Evolutionary conservation across 2,797 vertebrate species (phyloP).

Genomic region (Semaprochilodus insignis): DNA sequence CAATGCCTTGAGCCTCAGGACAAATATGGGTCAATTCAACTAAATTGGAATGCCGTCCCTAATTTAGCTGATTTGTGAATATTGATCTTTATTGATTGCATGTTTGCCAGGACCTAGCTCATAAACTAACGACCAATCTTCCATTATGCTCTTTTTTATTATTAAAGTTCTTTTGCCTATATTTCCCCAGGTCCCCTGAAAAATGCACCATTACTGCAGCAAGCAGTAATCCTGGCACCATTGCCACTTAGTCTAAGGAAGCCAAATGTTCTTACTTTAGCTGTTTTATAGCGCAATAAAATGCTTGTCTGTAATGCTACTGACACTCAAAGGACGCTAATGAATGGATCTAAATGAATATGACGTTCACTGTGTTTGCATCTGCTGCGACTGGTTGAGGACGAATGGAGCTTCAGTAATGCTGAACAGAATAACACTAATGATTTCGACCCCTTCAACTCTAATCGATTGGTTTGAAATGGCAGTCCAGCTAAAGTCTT

Average conservation of each 20-base stretch:
- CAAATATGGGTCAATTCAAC: not conserved
- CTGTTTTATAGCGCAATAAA: constrained; percentile 19
- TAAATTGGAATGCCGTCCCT: not conserved
- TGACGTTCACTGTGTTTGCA: not conserved
- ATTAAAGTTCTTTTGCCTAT: not conserved
- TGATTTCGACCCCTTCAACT: not conserved
- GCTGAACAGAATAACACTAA: not conserved
- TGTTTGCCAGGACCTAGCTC: not conserved
- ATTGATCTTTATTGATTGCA: constrained; percentile 11
- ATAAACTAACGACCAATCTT: constrained; percentile 11
- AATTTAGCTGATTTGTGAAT: constrained; percentile 1
- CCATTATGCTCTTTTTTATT: not conserved
- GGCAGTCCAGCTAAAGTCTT: too few species aligned
- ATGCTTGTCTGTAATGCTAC: constrained; percentile 1
- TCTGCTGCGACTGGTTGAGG: not conserved
- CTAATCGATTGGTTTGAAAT: too few species aligned
- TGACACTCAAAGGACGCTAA: constrained; percentile 19
- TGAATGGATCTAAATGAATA: constrained; percentile 24
- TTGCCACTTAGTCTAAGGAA: not conserved
- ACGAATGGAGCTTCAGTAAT: not conserved
- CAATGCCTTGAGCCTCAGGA: not conserved
- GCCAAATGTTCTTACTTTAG: not conserved
- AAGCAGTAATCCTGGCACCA: not conserved
- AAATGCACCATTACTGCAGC: not conserved
- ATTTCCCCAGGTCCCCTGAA: not conserved